Evolutionary conservation across 2,888 invertebrate genomes (phyloP), one percentile per base, ranked within the genome.

Genomic region (Epistrophe eligans): DNA sequence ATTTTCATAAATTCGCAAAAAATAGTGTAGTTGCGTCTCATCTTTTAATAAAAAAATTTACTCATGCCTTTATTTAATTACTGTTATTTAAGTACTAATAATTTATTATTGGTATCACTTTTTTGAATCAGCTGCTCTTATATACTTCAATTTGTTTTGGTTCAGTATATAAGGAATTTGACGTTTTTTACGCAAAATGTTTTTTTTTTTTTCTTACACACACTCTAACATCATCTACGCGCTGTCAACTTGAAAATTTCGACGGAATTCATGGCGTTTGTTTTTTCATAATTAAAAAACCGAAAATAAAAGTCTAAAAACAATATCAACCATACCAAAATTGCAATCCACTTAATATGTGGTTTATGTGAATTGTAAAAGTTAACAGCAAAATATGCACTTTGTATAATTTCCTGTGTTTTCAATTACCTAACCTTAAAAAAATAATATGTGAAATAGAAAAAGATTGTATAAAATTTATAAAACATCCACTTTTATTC

Each of bases 381-480:
- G 9, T 40, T 40, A 38, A 5, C 35, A 38, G 15, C 19, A 50
- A 80, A 43, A 64, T 77, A 57, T 45, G 40, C 43, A 48, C 1
- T 57, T 52, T 17, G 11, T 28, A 15, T n/a, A 45, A 24, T 62
- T 43, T 55, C 15, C 38, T 77, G 73, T 55, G 60, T 55, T 83
- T 66, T 67, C 28, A 17, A 32, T 62, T 50, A 83, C 48, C 76
- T 87, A 87, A 87, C 87, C 87, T 87, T 55, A 74, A 82, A 82
- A 24, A 66, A 48, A 50, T 48, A 67, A 87, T 74, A 79, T 87
- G 83, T 74, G 64, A 79, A 79, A 45, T 55, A 55, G 50, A 50
- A 40, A 70, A 62, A 70, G 8, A 81, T 60, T 57, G 35, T 57
- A 24, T 9, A 32, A 28, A 74, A 52, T 10, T 24, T 24, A 17